Percentiles rank a stretch among this genome's conserved stretches.
Evolutionary conservation across 2,888 invertebrate species (phyloP).

Genomic region (Harpalus rubripes): DNA sequence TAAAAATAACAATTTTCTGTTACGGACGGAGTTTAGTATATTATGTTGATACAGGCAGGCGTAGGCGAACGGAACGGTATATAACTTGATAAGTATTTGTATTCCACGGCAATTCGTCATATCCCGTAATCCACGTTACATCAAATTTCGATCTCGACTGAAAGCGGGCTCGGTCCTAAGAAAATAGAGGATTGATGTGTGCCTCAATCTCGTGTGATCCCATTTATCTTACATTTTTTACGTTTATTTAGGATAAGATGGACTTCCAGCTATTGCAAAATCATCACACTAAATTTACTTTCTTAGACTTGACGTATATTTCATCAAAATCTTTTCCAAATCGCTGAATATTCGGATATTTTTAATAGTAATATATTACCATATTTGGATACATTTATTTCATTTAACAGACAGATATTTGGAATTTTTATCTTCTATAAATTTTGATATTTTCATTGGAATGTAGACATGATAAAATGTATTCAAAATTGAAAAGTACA

Average conservation of each 20-base stretch:
- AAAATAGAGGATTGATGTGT: slow-evolving; percentile 49
- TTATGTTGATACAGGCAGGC: background rate
- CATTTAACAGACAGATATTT: too few relatives aligned
- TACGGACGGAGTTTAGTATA: background rate
- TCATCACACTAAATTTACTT: slow-evolving; percentile 22
- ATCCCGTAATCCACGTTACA: slow-evolving; percentile 42
- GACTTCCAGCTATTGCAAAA: slow-evolving; percentile 11
- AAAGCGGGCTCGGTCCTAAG: slow-evolving; percentile 24
- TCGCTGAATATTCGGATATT: background rate
- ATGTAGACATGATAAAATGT: too few relatives aligned
- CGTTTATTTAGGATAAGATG: slow-evolving; percentile 41
- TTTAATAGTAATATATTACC: background rate
- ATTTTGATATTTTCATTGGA: too few relatives aligned
- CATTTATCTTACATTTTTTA: slow-evolving; percentile 45
- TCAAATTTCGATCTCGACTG: slow-evolving; percentile 34
- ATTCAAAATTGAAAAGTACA: too few relatives aligned
- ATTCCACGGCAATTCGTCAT: slow-evolving; percentile 36
- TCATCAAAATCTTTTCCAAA: background rate
- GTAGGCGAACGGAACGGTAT: background rate
- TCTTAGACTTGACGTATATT: slow-evolving; percentile 1
- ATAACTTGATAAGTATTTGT: slow-evolving; percentile 23
- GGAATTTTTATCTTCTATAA: too few relatives aligned
- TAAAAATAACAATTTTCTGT: background rate
- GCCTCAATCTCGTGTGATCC: slow-evolving; percentile 30
- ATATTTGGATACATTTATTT: background rate